Evolutionary conservation across 2,113 vertebrate species (phyloP), one percentile per base, ranked within the genome.

Genomic region (Oreochromis aureus): DNA sequence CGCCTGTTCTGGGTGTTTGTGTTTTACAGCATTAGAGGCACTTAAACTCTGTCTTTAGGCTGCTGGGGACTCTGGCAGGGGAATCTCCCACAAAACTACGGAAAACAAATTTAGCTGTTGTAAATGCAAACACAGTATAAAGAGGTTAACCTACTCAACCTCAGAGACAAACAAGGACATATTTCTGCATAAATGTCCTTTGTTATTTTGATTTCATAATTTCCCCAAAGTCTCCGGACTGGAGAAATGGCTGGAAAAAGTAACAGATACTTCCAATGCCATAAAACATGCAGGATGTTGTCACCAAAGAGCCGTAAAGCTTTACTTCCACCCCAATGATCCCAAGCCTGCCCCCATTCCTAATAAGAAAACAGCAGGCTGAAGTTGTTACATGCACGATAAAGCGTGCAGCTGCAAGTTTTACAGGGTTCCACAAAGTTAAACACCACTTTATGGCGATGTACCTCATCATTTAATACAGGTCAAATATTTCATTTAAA

Each of bases 321-420:
- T 84, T 88, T 61, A 86, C 86, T 90, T 91, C 94, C 83, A 83
- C 81, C 13, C 66, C 58, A 76, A 44, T 59, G 73, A 92, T 76
- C 76, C 61, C 46, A n/a, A 78, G 32, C 56, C 86, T 34, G 63
- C 46, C 34, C 53, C 53, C 24, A 3, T 89, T 86, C 44, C 71
- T 71, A 79, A 84, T 89, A 89, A 80, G 87, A 90, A 91, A 89
- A 94, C 92, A 94, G 80, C 82, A 41, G 87, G 58, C 80, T 66
- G 54, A 83, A 86, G 90, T 56, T 90, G 89, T 93, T 90, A 89
- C 85, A 93, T 46, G 90, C 90, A 71, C 58, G 58, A 93, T 91
- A 91, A 94, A 94, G 48, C 80, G 15, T 53, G 53, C 86, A 85
- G 54, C 54, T 66, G 61, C 69, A 82, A 11, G 32, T 89, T 87